phyloP scores from a whole-genome alignment of 2,797 vertebrate species.

The Alosa sapidissima region DNA sequence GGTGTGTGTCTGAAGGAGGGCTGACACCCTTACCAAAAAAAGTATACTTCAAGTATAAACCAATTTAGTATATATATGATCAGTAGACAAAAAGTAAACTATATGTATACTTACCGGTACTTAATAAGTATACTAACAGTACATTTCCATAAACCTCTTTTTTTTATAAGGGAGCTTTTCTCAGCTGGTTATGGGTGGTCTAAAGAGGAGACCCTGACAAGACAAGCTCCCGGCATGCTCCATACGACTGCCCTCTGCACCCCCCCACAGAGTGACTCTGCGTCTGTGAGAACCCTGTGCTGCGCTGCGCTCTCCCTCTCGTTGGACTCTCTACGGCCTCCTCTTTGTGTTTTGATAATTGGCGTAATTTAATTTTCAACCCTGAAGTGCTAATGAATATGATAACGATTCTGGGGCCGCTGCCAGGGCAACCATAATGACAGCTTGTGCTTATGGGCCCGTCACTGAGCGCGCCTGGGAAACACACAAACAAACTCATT shows the following conservation, averaged over 20 bases:
- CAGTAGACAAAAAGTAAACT: no score
- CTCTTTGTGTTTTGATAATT: conserved; percentile 1
- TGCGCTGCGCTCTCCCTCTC: neutral
- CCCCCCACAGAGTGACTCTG: neutral
- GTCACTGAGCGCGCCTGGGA: neutral
- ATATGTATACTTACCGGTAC: no score
- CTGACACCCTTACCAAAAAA: no score
- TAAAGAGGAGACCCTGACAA: neutral
- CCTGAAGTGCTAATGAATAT: conserved; percentile 25
- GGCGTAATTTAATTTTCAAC: conserved; percentile 13
- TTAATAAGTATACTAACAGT: no score
- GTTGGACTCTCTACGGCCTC: neutral
- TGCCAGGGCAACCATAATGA: neutral
- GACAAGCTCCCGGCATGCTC: neutral
- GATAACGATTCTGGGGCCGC: neutral
- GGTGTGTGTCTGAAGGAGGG: no score
- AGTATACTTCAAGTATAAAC: no score
- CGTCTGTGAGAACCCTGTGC: neutral
- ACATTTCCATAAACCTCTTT: no score
- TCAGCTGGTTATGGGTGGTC: neutral
- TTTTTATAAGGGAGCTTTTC: neutral
- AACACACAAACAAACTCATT: conserved; percentile 14
- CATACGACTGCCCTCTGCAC: neutral
- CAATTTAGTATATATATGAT: no score
- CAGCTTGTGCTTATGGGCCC: neutral